phyloP scores from a whole-genome alignment of 2,888 invertebrate genomes.

The Rhingia campestris region DNA sequence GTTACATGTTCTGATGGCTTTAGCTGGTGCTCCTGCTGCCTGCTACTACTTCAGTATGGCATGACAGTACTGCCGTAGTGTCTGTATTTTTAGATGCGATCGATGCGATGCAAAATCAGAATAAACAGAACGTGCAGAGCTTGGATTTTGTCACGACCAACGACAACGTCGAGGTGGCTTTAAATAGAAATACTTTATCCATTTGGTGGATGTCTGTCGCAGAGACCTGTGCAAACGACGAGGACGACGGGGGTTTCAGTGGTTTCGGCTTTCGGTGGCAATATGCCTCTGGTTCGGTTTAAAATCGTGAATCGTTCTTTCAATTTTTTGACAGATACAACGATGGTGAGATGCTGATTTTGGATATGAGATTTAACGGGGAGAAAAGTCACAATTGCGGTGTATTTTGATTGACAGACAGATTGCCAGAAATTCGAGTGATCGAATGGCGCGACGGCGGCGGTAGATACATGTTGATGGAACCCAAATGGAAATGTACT shows the following conservation, averaged over 20 bases:
- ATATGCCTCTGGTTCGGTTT: constrained; percentile 38
- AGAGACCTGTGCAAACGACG: background rate
- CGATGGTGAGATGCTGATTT: constrained; percentile 46
- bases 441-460: constrained; percentile 9
- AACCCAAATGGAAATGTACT: constrained; percentile 39
- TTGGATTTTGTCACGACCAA: constrained; percentile 67
- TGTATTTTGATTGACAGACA: constrained; percentile 60
- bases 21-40: background rate
- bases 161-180: constrained; percentile 38
- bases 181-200: constrained; percentile 61
- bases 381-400: constrained; percentile 47
- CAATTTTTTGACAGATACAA: constrained; percentile 62
- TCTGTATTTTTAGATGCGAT: constrained; percentile 64
- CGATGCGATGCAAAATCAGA: constrained; percentile 71
- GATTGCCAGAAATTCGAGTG: constrained; percentile 41
- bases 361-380: constrained; percentile 47
- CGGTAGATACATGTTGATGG: constrained; percentile 21
- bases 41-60: background rate
- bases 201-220: constrained; percentile 27
- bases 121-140: constrained; percentile 48
- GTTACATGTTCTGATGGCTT: constrained; percentile 50
- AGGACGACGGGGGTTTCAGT: background rate
- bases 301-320: constrained; percentile 63
- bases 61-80: constrained; percentile 4
- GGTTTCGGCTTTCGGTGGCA: constrained; percentile 34